Evolutionary conservation across 2,797 vertebrate species (phyloP).

Genomic region (Poeciliopsis paucimaculata): DNA sequence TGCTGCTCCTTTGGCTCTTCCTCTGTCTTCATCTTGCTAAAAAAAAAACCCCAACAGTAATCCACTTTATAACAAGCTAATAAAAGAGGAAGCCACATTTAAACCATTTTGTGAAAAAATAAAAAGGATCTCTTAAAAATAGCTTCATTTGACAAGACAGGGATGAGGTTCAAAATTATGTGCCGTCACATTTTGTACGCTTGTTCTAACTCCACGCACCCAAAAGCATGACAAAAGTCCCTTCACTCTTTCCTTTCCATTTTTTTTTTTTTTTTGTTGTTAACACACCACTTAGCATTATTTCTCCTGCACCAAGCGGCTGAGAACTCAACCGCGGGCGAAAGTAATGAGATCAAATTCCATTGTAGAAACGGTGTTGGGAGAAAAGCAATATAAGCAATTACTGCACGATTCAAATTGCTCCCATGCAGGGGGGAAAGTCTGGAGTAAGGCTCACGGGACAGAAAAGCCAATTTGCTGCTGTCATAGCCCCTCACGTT

Average conservation of each 20-base stretch:
- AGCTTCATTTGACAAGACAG: slow-evolving; percentile 9
- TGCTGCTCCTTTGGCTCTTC: slow-evolving; percentile 53
- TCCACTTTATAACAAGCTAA: slow-evolving; percentile 56
- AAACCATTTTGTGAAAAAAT: slow-evolving; percentile 38
- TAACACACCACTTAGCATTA: slow-evolving; percentile 50
- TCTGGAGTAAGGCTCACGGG: slow-evolving; percentile 65
- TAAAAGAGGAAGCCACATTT: slow-evolving; percentile 40
- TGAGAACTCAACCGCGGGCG: slow-evolving; percentile 54
- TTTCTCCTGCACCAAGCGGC: slow-evolving; percentile 37
- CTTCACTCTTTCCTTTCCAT: not conserved
- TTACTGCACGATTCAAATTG: slow-evolving; percentile 70
- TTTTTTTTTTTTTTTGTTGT: slow-evolving; percentile 31
- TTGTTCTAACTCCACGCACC: slow-evolving; percentile 21
- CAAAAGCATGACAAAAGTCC: slow-evolving; percentile 28
- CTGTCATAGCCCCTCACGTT: slow-evolving; percentile 69
- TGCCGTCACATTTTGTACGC: slow-evolving; percentile 7
- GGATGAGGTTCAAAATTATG: slow-evolving; percentile 24
- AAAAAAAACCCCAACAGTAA: slow-evolving; percentile 35
- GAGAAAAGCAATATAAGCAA: slow-evolving; percentile 68
- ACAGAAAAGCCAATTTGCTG: slow-evolving; percentile 76
- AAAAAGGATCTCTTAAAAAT: slow-evolving; percentile 12
- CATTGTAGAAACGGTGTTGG: slow-evolving; percentile 47
- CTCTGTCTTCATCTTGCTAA: slow-evolving; percentile 42
- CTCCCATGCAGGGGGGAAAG: slow-evolving; percentile 49
- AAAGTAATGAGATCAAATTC: slow-evolving; percentile 68